phyloP scores from a whole-genome alignment of 1,140 invertebrate genomes.

The Riptortus pedestris region DNA sequence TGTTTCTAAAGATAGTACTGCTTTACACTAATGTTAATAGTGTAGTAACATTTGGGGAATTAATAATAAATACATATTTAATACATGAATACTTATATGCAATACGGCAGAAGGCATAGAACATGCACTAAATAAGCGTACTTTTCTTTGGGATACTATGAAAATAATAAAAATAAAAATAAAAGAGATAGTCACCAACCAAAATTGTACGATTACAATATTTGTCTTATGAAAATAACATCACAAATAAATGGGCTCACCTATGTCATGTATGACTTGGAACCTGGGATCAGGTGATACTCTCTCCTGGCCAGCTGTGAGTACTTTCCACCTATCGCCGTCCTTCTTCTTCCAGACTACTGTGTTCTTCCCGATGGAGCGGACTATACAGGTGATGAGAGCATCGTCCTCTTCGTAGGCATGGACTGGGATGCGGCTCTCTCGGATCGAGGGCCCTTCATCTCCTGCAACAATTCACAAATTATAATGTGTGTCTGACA shows the following conservation, averaged over 20 bases:
- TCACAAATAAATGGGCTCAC: constrained; percentile 35
- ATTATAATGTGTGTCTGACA: too few species aligned
- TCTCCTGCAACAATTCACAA: constrained; percentile 21
- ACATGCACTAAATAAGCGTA: too few species aligned
- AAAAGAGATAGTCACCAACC: too few species aligned
- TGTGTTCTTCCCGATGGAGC: constrained; percentile 52
- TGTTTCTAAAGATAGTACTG: too few species aligned
- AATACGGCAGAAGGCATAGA: too few species aligned
- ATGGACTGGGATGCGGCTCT: constrained; percentile 33
- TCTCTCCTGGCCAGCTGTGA: constrained; percentile 59
- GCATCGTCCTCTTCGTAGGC: constrained; percentile 61
- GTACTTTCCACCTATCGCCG: constrained; percentile 40
- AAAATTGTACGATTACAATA: too few species aligned
- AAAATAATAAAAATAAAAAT: too few species aligned
- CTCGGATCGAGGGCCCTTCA: constrained; percentile 17
- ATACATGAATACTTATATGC: too few species aligned
- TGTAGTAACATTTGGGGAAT: too few species aligned
- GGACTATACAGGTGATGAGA: constrained; percentile 61
- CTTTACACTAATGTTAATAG: too few species aligned
- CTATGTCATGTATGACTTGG: constrained; percentile 58
- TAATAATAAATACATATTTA: too few species aligned
- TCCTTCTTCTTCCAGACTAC: constrained; percentile 59
- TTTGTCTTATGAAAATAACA: neutral
- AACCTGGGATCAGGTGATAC: constrained; percentile 60
- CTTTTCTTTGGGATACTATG: too few species aligned